Evolutionary conservation across 37 sponge, comb jelly and placozoan genomes (phyloP).

Genomic region (Chondrilla cf. caribensis): DNA sequence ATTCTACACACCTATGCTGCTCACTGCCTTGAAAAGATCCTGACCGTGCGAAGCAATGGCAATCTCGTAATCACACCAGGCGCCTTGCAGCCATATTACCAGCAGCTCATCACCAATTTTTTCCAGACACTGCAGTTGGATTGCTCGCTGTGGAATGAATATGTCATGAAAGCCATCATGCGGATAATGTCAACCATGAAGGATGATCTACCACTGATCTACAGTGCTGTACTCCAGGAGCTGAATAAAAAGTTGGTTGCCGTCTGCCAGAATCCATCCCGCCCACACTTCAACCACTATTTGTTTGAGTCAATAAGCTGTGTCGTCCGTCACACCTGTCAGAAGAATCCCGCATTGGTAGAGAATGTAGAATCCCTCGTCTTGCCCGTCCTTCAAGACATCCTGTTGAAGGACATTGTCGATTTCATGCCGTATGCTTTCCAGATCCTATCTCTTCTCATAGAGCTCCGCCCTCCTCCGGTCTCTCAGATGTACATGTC

Average conservation of each 20-base stretch:
- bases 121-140: conserved; percentile 60
- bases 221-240: conserved; percentile 66
- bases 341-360: conserved; percentile 31
- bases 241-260: conserved; percentile 68
- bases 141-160: conserved; percentile 91
- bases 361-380: conserved; percentile 71
- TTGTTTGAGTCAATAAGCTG: conserved; percentile 96
- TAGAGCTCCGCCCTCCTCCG: conserved; percentile 89
- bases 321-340: conserved; percentile 69
- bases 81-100: conserved; percentile 69
- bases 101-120: conserved; percentile 63
- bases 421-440: conserved; percentile 98
- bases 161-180: conserved; percentile 91
- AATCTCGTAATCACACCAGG: conserved; percentile 20
- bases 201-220: conserved; percentile 49
- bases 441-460: conserved; percentile 90
- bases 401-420: conserved; percentile 77
- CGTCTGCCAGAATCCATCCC: conserved; percentile 91
- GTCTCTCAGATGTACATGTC: conserved; percentile 84
- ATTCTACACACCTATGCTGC: conserved; percentile 99
- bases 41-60: conserved; percentile 52
- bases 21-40: conserved; percentile 87
- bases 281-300: conserved; percentile 99
- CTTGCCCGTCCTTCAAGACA: conserved; percentile 86
- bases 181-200: conserved; percentile 66